phyloP scores from a whole-genome alignment of 2,888 invertebrate species.

The Carpatolechia fugitivella region DNA sequence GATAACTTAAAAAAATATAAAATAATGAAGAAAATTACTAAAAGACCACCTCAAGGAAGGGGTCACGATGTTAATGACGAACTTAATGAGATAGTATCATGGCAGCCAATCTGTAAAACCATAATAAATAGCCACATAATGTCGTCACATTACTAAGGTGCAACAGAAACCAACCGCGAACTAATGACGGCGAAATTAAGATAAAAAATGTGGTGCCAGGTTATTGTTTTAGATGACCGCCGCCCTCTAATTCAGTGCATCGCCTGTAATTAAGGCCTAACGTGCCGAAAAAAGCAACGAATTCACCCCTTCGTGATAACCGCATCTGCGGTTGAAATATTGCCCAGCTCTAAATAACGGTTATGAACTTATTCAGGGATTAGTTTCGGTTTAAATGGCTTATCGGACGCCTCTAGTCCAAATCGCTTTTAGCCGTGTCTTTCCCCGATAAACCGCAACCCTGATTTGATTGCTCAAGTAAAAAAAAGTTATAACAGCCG shows the following conservation, averaged over 20 bases:
- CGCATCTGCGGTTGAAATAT: slow-evolving; percentile 57
- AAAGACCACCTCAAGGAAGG: slow-evolving; percentile 7
- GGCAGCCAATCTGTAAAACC: slow-evolving; percentile 32
- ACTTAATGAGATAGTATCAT: slow-evolving; percentile 28
- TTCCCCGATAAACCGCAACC: slow-evolving; percentile 7
- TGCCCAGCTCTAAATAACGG: slow-evolving; percentile 42
- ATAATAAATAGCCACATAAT: slow-evolving; percentile 60
- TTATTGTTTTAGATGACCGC: slow-evolving; percentile 76
- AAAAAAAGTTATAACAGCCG: slow-evolving; percentile 73
- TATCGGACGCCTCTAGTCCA: slow-evolving; percentile 1
- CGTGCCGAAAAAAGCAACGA: slow-evolving; percentile 56
- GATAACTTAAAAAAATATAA: not conserved
- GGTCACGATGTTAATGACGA: slow-evolving; percentile 13
- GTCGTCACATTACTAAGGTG: slow-evolving; percentile 69
- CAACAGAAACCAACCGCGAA: slow-evolving; percentile 44
- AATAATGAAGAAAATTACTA: slow-evolving; percentile 7
- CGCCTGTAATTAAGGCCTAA: slow-evolving; percentile 64
- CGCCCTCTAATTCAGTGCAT: slow-evolving; percentile 70
- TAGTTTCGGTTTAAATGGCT: slow-evolving; percentile 25
- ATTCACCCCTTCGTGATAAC: slow-evolving; percentile 63
- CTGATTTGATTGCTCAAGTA: slow-evolving; percentile 54
- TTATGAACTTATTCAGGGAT: slow-evolving; percentile 33
- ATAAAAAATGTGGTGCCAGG: slow-evolving; percentile 30
- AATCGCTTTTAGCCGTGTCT: not conserved
- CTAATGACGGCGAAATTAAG: slow-evolving; percentile 53